These are phyloP conservation scores for Nephrotoma appendiculata DNA, from an alignment of 2,888 invertebrate species.

Conservation along the genomic window DNA sequence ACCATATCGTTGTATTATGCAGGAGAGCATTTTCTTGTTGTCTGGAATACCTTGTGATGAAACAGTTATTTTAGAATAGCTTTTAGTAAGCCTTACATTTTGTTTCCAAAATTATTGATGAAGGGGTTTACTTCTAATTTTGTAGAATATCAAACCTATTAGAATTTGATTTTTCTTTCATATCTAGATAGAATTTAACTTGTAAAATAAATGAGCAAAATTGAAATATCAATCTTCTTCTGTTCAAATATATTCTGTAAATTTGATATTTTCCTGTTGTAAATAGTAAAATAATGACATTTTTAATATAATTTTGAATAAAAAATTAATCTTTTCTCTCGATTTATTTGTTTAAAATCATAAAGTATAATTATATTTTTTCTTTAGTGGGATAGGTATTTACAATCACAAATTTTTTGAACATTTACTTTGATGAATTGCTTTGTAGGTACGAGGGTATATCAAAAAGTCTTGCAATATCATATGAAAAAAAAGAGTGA, in stretches of 20 bases:
- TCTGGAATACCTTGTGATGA: no score
- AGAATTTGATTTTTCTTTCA: background rate
- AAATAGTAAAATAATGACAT: no score
- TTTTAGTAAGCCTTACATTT: background rate
- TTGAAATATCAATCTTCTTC: background rate
- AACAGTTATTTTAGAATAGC: background rate
- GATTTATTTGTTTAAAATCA: no score
- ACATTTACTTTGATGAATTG: no score
- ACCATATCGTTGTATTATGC: no score
- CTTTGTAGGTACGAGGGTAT: no score
- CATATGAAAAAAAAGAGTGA: no score
- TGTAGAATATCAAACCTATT: background rate
- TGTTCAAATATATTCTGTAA: background rate
- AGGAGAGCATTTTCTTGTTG: no score
- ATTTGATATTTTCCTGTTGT: background rate
- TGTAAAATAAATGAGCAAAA: background rate
- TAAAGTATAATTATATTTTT: background rate
- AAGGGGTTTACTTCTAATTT: background rate
- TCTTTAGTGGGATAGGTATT: background rate
- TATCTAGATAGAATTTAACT: background rate
- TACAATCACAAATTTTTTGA: background rate
- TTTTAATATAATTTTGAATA: background rate
- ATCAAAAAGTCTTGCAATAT: no score
- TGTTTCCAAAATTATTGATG: background rate
- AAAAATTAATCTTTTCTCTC: no score